phyloP scores from a whole-genome alignment of 2,888 invertebrate species.

The Stenotaenia linearis region DNA sequence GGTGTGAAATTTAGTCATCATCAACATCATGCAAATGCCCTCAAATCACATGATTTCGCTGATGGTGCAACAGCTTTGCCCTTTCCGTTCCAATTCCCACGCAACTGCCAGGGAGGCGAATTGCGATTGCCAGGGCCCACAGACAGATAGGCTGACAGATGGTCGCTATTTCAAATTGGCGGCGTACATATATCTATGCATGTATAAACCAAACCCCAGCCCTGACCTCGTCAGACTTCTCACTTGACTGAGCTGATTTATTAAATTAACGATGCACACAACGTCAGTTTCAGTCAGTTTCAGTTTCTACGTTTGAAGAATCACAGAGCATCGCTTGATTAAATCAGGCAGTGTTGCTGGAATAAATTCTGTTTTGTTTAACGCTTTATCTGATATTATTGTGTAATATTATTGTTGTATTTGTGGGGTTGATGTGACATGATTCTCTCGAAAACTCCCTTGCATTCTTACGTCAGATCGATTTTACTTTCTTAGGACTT shows the following conservation, averaged over 20 bases:
- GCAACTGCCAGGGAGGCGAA: background rate
- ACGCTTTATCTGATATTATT: no score
- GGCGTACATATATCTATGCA: background rate
- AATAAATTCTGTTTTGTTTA: background rate
- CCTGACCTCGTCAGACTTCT: background rate
- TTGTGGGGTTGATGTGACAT: no score
- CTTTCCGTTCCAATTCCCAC: background rate
- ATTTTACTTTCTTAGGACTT: no score
- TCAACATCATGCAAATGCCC: background rate
- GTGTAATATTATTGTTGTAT: no score
- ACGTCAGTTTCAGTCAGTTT: background rate
- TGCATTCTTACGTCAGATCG: no score
- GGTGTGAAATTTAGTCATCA: slow-evolving; percentile 5
- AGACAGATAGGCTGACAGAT: slow-evolving; percentile 3
- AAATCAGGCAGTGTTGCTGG: background rate
- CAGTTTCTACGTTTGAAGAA: background rate
- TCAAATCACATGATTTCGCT: slow-evolving; percentile 5
- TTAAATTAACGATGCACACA: background rate
- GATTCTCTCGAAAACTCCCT: no score
- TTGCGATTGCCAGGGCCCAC: background rate
- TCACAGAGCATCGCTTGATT: background rate
- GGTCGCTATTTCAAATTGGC: background rate
- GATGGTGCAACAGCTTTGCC: background rate
- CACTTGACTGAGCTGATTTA: background rate
- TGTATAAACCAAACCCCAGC: background rate